Evolutionary conservation across 1,140 invertebrate species (phyloP).

Genomic region (Colletes latitarsis): DNA sequence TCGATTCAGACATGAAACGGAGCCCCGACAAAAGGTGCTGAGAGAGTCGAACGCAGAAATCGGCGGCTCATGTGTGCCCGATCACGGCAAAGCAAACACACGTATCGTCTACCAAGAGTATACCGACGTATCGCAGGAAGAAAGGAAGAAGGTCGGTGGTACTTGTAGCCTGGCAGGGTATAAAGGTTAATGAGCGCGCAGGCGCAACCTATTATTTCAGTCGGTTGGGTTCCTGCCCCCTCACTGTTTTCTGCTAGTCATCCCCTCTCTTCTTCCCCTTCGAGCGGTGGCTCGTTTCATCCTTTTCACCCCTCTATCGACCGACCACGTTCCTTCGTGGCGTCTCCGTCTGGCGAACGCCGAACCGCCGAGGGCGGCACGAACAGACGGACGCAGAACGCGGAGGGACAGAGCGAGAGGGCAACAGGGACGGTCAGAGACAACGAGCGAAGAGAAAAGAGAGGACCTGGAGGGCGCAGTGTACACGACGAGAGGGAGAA

Average conservation of each 20-base stretch:
- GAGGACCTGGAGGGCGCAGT: neutral
- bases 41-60: slow-evolving; percentile 17
- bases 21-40: slow-evolving; percentile 13
- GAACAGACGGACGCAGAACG: neutral
- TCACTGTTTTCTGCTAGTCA: slow-evolving; percentile 50
- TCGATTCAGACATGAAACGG: slow-evolving; percentile 23
- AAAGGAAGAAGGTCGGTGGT: slow-evolving; percentile 75
- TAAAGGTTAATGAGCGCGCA: slow-evolving; percentile 82
- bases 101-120: slow-evolving; percentile 62
- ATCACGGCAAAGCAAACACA: slow-evolving; percentile 66
- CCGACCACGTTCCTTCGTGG: slow-evolving; percentile 1
- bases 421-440: slow-evolving; percentile 37
- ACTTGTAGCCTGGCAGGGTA: slow-evolving; percentile 77
- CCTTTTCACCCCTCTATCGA: slow-evolving; percentile 17
- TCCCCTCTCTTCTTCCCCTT: slow-evolving; percentile 12
- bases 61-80: slow-evolving; percentile 58
- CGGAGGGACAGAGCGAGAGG: neutral
- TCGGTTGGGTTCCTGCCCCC: slow-evolving; percentile 68
- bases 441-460: neutral
- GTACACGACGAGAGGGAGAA: slow-evolving; percentile 16
- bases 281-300: neutral
- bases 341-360: slow-evolving; percentile 27
- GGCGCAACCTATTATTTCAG: slow-evolving; percentile 81
- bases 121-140: slow-evolving; percentile 60
- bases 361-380: slow-evolving; percentile 57